Conservation (phyloP, 2,113 vertebrate species). For the Heterotis niloticus region DNA sequence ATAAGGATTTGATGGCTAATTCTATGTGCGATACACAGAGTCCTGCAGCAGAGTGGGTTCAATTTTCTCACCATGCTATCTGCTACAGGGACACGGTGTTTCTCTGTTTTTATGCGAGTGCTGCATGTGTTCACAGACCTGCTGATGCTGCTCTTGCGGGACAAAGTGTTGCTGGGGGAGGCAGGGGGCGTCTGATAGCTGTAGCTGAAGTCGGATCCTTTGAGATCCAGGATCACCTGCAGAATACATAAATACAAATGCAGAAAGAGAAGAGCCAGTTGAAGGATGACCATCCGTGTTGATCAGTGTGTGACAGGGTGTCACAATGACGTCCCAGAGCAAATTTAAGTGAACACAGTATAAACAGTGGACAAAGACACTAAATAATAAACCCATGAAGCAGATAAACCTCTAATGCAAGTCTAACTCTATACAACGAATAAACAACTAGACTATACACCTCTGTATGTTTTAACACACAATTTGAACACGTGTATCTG, state of each 20-base stretch:
- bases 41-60: no score
- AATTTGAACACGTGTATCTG: background rate
- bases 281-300: background rate
- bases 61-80: no score
- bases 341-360: background rate
- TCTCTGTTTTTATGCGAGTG: no score
- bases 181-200: constrained; percentile 73
- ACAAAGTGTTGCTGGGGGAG: constrained; percentile 69
- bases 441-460: background rate
- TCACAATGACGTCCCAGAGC: background rate
- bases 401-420: no score
- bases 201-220: constrained; percentile 72
- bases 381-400: no score
- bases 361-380: background rate
- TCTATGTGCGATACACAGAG: no score
- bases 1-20: no score
- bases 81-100: no score
- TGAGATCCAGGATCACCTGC: constrained; percentile 75
- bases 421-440: no score
- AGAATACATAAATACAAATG: background rate
- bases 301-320: background rate
- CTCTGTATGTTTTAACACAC: background rate
- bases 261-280: background rate
- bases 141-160: constrained; percentile 75
- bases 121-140: constrained; percentile 49